Base-by-base conservation (phyloP, 2,888 invertebrate species). In the Drosophila monieri region DNA sequence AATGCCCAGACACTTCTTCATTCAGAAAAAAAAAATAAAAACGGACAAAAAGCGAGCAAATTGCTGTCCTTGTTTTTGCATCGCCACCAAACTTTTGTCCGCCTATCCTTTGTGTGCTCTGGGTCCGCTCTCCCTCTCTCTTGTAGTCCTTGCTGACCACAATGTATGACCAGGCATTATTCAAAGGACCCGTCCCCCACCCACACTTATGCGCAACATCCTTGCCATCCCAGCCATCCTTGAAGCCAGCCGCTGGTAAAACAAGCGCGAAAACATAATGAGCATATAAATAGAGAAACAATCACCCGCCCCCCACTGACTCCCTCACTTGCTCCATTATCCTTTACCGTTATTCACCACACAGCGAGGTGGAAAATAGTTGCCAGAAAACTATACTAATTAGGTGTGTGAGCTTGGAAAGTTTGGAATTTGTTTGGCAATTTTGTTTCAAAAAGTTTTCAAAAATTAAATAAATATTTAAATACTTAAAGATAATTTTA, bases 231-330 rank as follows among this genome's bases (percentile, higher is more conserved):
- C 30, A 41, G 39, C 55, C 44, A 44, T 32, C 35, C 46, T 46
- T 32, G 25, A 51, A 47, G 57, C 47, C 27, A 43, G 56, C 37
- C 57, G 59, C 70, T 86, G 71, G 77, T 85, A 80, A 80, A 85
- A 86, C 80, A 80, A 83, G 84, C 86, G 86, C 86, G 84, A 85
- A 84, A 80, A 86, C 80, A 86, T 86, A 80, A 80, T 80, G 80
- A 80, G 86, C 84, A 76, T 83, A 86, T 84, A 80, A 71, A 85
- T 85, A 77, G 84, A 77, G 80, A 83, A 79, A 80, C 85, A 77
- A 76, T 84, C 87, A 18, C 44, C 25, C 4, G 27, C 15, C 30
- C 23, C 15, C 30, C 23, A 25, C 43, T 12, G 2, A 10, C 21
- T n/a, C 23, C 32, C 14, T 27, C 58, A 46, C 14, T 21, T 37